phyloP scores from a whole-genome alignment of 2,888 invertebrate species.

The Idaea aversata region DNA sequence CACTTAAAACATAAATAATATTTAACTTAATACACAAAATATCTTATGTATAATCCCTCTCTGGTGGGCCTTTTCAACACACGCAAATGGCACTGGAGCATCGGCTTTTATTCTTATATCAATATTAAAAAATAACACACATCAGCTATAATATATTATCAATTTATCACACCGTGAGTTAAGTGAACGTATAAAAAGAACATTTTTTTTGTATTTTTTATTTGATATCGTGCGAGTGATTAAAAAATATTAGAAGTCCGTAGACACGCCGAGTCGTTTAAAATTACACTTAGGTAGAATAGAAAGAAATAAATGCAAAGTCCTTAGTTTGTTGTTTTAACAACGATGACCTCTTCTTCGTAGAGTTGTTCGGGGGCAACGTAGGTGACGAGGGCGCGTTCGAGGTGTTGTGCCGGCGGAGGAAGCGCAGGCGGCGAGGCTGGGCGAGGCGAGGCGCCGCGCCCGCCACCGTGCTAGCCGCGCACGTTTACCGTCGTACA shows the following conservation, averaged over 20 bases:
- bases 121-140: conserved; percentile 30
- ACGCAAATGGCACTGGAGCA: conserved; percentile 72
- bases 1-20: conserved; percentile 22
- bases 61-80: conserved; percentile 36
- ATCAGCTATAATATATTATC: conserved; percentile 11
- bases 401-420: conserved; percentile 54
- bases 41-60: conserved; percentile 19
- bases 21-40: conserved; percentile 23
- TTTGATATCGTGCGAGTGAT: conserved; percentile 58
- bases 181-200: conserved; percentile 42
- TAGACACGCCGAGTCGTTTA: conserved; percentile 58
- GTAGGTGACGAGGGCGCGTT: conserved; percentile 59
- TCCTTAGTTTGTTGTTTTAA: conserved; percentile 50
- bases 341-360: conserved; percentile 67
- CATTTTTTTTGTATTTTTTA: conserved; percentile 53
- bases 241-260: conserved; percentile 50
- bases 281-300: conserved; percentile 25
- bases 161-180: conserved; percentile 48
- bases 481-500: conserved; percentile 77
- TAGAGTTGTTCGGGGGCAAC: conserved; percentile 66
- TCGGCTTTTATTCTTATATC: conserved; percentile 56
- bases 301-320: conserved; percentile 28
- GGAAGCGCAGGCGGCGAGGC: conserved; percentile 27
- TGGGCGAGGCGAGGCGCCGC: conserved; percentile 68
- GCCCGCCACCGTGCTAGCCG: conserved; percentile 73